Conservation (phyloP, 2,113 vertebrate species). For the Beaufortia kweichowensis region DNA sequence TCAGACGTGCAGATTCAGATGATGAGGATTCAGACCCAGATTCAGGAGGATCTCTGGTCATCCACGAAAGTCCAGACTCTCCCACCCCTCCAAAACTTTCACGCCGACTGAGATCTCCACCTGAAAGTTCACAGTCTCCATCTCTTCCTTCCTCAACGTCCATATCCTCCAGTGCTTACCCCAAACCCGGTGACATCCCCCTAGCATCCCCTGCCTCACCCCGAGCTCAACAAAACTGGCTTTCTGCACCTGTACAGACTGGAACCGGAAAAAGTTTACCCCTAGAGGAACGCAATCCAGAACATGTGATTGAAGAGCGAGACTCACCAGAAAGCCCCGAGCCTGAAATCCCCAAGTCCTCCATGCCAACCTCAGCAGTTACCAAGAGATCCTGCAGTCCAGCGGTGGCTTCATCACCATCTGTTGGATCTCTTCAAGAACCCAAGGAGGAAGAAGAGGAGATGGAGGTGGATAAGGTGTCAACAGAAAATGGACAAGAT, state of each 20-base stretch:
- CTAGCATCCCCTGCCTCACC: constrained; percentile 49
- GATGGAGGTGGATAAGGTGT: neutral
- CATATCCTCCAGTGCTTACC: constrained; percentile 60
- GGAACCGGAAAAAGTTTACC: constrained; percentile 44
- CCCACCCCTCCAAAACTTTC: constrained; percentile 65
- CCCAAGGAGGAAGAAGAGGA: constrained; percentile 49
- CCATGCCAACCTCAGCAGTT: constrained; percentile 56
- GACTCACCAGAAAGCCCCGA: constrained; percentile 79
- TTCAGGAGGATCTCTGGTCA: constrained; percentile 74
- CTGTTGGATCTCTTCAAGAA: constrained; percentile 55
- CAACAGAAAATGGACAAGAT: constrained; percentile 51
- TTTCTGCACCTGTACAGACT: constrained; percentile 44
- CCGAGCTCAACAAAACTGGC: constrained; percentile 60
- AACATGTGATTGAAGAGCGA: constrained; percentile 78
- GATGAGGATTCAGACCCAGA: constrained; percentile 77
- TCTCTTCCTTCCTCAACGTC: constrained; percentile 57
- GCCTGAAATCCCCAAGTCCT: constrained; percentile 65
- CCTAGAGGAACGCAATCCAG: constrained; percentile 69
- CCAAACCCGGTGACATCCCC: constrained; percentile 50
- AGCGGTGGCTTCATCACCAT: constrained; percentile 43
- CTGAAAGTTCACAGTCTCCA: constrained; percentile 55
- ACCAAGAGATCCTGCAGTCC: constrained; percentile 64
- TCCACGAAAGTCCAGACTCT: constrained; percentile 76
- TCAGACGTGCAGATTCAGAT: constrained; percentile 58
- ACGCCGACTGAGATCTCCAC: constrained; percentile 50